These are phyloP conservation scores for Notocelia uddmanniana DNA, from an alignment of 2,888 invertebrate genomes.

Conservation along the genomic window DNA sequence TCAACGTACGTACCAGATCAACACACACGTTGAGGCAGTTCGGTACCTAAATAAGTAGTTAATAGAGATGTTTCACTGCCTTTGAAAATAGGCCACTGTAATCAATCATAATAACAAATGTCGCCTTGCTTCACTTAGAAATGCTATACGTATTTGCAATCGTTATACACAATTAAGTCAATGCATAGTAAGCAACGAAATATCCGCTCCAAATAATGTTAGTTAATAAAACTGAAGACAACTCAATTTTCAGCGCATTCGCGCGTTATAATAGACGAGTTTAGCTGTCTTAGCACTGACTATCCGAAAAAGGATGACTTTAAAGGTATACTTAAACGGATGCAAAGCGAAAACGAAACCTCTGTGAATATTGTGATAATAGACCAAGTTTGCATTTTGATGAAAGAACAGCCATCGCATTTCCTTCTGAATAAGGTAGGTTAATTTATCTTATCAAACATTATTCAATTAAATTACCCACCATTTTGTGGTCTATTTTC, in stretches of 20 bases:
- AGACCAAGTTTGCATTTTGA: slow-evolving; percentile 19
- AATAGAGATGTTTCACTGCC: slow-evolving; percentile 3
- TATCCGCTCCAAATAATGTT: slow-evolving; percentile 62
- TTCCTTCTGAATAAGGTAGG: slow-evolving; percentile 9
- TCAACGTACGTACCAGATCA: too few species aligned
- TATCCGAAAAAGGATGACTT: slow-evolving; percentile 53
- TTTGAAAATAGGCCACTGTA: slow-evolving; percentile 28
- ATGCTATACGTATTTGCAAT: slow-evolving; percentile 16
- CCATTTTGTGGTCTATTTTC: slow-evolving; percentile 24
- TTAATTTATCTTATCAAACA: background rate
- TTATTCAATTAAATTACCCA: background rate
- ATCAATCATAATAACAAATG: slow-evolving; percentile 6
- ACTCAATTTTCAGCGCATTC: slow-evolving; percentile 60
- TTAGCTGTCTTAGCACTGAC: slow-evolving; percentile 10
- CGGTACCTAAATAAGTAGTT: background rate
- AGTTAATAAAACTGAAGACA: slow-evolving; percentile 62
- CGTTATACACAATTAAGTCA: slow-evolving; percentile 16
- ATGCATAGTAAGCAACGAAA: slow-evolving; percentile 42
- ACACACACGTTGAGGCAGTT: background rate
- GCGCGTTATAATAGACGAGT: slow-evolving; percentile 58
- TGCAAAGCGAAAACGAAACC: slow-evolving; percentile 2
- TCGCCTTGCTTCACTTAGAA: slow-evolving; percentile 33
- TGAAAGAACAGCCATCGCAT: background rate
- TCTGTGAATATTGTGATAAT: slow-evolving; percentile 30
- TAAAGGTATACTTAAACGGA: slow-evolving; percentile 53